phyloP scores from a whole-genome alignment of 2,797 vertebrate genomes.

The Mycteria americana region DNA sequence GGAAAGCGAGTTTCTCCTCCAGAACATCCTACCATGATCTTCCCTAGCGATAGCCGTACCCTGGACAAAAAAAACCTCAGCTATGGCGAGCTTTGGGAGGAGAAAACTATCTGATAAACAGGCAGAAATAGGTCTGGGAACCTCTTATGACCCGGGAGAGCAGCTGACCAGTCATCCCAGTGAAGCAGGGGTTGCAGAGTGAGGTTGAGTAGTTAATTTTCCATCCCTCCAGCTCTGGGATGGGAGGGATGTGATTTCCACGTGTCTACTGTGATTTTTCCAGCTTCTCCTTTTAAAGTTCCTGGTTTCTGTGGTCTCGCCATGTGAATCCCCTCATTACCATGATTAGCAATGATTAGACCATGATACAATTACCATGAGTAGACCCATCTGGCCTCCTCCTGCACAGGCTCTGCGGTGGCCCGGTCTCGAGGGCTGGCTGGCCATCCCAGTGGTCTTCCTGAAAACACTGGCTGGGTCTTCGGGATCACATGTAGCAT shows the following conservation, averaged over 20 bases:
- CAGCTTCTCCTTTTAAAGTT: background rate
- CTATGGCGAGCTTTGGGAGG: background rate
- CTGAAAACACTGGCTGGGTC: background rate
- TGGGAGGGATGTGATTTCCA: background rate
- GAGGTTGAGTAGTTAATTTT: background rate
- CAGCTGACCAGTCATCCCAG: background rate
- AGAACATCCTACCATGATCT: accelerated
- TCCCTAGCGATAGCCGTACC: background rate
- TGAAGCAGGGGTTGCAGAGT: background rate
- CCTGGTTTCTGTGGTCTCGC: background rate
- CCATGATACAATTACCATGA: too few relatives aligned
- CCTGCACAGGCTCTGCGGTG: background rate
- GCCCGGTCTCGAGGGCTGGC: background rate
- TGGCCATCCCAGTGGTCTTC: background rate
- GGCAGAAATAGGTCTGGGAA: background rate
- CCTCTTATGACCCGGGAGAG: background rate
- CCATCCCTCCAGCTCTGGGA: background rate
- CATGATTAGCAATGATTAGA: background rate
- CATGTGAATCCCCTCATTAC: background rate
- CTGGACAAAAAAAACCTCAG: background rate
- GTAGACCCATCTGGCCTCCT: too few relatives aligned
- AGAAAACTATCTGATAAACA: background rate
- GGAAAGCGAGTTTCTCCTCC: background rate
- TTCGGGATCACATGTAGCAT: background rate
- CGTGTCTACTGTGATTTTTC: background rate